Base-by-base conservation (phyloP, 1,140 invertebrate genomes). In the Eriocheir sinensis region DNA sequence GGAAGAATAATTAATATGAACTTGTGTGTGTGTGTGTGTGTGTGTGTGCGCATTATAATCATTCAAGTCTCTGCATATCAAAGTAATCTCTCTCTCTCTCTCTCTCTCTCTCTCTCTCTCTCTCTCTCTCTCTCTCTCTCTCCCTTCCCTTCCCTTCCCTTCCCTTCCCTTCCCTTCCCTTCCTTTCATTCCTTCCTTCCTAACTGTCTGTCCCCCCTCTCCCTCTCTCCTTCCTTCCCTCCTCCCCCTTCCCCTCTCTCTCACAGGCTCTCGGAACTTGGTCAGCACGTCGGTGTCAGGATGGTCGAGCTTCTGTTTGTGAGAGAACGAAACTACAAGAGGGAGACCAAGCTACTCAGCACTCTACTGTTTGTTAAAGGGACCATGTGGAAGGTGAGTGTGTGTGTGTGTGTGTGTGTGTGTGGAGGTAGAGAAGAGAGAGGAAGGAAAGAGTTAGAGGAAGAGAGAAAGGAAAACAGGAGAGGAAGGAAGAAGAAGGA, bases 321-420 rank as follows among this genome's bases (percentile, higher is more conserved):
- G 0, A 97, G 99, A 96, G 99, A 99, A 96, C 98, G 98, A 96
- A 98, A 98, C 96, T 98, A 98, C 92, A 99, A 99, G 97, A 97
- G 99, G 48, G 99, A 99, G 97, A 99, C 98, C 0, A 99, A 99
- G 97, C 96, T 99, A 6, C 97, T 99, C 0, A 99, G 99, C 96
- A 99, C 99, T 97, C 97, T 99, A 15, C 97, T 99, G 1, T 99
- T 99, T 97, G 98, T 99, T 1, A 99, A 99, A 97, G 98, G 98
- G 86, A 99, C 99, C 2, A 97, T 99, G 27, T 99, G 99, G 99
- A 99, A 99, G 97, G 98, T 98, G 97, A 96, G 94, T 95, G 32
- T 83, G 38, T 60, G 12, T 53, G 38, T 72, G 83, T 53, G 32
- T n/a, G 3, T 93, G 0, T 38, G 41, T 86, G 6, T 85, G 44